These are phyloP conservation scores for Leptatherina wallacei DNA, from an alignment of 2,797 vertebrate species.

Conservation along the genomic window DNA sequence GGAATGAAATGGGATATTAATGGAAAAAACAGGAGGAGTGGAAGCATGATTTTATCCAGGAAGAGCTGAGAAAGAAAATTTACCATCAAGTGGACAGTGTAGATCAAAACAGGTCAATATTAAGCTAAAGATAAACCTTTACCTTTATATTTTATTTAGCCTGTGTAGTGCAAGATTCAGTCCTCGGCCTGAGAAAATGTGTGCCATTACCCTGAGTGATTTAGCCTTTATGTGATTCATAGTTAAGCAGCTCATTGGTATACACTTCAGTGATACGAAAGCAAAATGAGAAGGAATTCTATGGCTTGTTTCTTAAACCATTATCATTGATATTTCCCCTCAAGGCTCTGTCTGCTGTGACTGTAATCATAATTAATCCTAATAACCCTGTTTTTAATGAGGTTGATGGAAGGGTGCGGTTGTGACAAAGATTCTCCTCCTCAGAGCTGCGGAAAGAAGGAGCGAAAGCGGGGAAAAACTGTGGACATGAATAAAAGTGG, in stretches of 20 bases:
- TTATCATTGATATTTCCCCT: conserved; percentile 48
- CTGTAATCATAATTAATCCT: conserved; percentile 77
- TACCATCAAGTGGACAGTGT: conserved; percentile 23
- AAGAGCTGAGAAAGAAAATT: conserved; percentile 28
- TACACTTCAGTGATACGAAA: conserved; percentile 46
- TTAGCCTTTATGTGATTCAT: conserved; percentile 36
- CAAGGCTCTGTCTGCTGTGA: conserved; percentile 56
- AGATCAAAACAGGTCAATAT: conserved; percentile 24
- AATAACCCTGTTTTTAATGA: conserved; percentile 72
- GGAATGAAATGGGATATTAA: conserved; percentile 39
- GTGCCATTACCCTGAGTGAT: conserved; percentile 20
- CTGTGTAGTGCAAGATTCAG: conserved; percentile 6
- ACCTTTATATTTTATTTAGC: conserved; percentile 7
- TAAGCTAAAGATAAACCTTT: conserved; percentile 15
- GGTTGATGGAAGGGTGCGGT: conserved; percentile 32
- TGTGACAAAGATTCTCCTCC: conserved; percentile 70
- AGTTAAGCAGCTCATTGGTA: conserved; percentile 50
- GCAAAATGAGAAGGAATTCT: conserved; percentile 52
- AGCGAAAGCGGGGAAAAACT: conserved; percentile 51
- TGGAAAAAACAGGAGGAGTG: conserved; percentile 28
- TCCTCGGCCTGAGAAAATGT: conserved; percentile 10
- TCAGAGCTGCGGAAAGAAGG: conserved; percentile 44
- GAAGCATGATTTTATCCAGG: conserved; percentile 31
- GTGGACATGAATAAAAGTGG: conserved; percentile 79
- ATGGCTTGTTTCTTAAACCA: conserved; percentile 60